Conservation (phyloP, 2,113 vertebrate species). For the Vicugna pacos region DNA sequence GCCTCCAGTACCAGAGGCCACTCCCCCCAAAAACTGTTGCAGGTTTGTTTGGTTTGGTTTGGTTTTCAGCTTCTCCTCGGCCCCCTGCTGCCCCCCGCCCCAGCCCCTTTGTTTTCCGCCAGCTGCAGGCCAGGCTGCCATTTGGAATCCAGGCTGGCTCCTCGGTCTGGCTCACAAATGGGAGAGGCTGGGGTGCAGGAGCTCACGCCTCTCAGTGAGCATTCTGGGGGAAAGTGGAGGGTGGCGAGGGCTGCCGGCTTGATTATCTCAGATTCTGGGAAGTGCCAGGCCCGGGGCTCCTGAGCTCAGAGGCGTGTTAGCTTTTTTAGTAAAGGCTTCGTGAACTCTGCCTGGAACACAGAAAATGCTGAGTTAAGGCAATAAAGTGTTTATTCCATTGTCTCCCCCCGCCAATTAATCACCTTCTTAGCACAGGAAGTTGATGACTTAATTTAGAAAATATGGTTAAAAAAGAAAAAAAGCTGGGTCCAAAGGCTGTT, state of each 20-base stretch:
- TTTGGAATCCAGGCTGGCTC: background rate
- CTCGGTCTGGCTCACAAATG: background rate
- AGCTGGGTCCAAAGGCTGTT: background rate
- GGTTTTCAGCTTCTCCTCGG: background rate
- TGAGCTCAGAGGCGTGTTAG: background rate
- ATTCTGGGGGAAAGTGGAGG: background rate
- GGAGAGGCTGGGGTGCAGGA: background rate
- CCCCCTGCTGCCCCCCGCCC: background rate
- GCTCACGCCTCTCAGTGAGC: background rate
- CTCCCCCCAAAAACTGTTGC: background rate
- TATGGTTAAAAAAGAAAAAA: background rate
- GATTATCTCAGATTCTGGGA: background rate
- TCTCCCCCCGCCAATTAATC: background rate
- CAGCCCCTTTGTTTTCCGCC: constrained; percentile 23
- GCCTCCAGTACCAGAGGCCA: background rate
- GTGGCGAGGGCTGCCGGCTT: background rate
- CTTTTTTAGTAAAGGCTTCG: background rate
- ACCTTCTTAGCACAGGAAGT: background rate
- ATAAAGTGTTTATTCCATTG: background rate
- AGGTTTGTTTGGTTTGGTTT: background rate
- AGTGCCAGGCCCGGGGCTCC: background rate
- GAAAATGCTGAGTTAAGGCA: constrained; percentile 40
- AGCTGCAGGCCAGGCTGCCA: background rate
- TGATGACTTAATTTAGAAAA: constrained; percentile 66
- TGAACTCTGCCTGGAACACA: background rate